Evolutionary conservation across 2,113 vertebrate genomes (phyloP).

Genomic region (Saiga tatarica): DNA sequence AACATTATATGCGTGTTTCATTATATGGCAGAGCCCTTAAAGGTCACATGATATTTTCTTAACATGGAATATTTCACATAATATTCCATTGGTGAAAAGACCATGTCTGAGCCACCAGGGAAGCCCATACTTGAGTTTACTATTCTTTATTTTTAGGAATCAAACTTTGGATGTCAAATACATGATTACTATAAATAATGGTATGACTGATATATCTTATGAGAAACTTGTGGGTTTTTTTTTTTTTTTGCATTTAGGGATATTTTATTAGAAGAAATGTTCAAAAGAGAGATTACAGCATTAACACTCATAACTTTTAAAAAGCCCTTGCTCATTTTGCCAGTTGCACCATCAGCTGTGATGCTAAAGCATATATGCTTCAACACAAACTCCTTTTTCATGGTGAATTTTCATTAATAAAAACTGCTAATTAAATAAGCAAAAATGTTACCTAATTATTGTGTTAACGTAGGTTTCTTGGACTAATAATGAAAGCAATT

Average conservation of each 20-base stretch:
- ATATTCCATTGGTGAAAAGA: not conserved
- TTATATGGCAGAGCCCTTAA: constrained; percentile 3
- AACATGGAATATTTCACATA: not conserved
- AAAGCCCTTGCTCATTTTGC: not conserved
- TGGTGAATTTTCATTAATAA: not conserved
- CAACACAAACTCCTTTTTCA: not conserved
- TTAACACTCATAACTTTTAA: not conserved
- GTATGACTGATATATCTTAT: not conserved
- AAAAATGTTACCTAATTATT: not conserved
- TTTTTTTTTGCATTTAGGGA: not conserved
- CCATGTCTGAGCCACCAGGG: not conserved
- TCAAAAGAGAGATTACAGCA: not conserved
- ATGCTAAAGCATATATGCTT: not conserved
- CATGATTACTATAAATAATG: not conserved
- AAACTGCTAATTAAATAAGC: not conserved
- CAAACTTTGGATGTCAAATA: not conserved
- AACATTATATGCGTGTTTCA: not conserved
- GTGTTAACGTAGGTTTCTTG: not conserved
- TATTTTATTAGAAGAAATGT: not conserved
- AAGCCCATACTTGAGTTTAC: not conserved
- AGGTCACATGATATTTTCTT: not conserved
- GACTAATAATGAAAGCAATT: not conserved
- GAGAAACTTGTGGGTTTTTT: not conserved
- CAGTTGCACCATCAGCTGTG: not conserved
- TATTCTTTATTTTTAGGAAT: not conserved